phyloP scores from a whole-genome alignment of 2,113 vertebrate genomes.

The Ammospiza caudacuta region DNA sequence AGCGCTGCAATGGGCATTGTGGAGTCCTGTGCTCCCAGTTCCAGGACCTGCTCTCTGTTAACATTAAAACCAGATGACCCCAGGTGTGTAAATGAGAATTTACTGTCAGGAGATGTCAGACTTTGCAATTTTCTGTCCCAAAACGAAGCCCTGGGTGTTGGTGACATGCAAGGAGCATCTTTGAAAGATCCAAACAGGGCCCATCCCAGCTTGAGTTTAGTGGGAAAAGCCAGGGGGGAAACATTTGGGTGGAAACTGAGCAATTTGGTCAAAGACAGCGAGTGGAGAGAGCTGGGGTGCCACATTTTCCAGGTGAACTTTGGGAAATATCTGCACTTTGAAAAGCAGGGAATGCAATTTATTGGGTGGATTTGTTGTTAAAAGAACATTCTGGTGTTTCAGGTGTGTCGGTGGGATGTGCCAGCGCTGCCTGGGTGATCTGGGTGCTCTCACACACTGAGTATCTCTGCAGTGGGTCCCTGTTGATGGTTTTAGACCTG shows the following conservation, averaged over 20 bases:
- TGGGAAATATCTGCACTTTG: not conserved
- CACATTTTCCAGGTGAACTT: not conserved
- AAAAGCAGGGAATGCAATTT: not conserved
- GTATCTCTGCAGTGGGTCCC: rapidly evolving
- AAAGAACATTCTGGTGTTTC: not conserved
- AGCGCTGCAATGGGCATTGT: not conserved
- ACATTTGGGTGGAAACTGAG: not conserved
- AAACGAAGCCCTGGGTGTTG: not conserved
- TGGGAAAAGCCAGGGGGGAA: not conserved
- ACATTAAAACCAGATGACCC: not conserved
- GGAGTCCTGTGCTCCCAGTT: not conserved
- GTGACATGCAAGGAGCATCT: not conserved
- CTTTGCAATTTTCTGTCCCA: not conserved
- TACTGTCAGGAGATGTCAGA: not conserved
- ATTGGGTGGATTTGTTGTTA: not conserved
- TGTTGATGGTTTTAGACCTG: not conserved
- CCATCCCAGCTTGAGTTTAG: not conserved
- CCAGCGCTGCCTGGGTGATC: not conserved
- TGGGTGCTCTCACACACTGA: not conserved
- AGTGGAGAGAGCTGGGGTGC: not conserved
- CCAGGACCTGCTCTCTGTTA: not conserved
- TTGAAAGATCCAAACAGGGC: not conserved
- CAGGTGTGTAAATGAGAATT: not conserved
- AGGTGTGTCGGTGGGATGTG: not conserved
- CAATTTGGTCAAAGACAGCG: not conserved